Evolutionary conservation across 2,888 invertebrate species (phyloP).

Genomic region (Malthinus flaveolus): DNA sequence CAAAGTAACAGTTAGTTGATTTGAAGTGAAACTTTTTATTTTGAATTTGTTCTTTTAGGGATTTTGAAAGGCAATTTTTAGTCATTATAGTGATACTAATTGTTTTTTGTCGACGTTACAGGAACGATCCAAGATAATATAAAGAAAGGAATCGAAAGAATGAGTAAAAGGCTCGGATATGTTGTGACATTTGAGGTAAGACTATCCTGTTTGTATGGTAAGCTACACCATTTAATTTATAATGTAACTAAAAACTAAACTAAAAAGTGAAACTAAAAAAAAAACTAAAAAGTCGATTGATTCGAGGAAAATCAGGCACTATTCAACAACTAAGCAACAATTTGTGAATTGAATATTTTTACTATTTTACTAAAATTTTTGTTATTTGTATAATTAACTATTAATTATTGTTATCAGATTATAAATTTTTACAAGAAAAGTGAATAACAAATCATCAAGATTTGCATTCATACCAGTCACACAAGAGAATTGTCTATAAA

Average conservation of each 20-base stretch:
- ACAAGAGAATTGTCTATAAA: no score
- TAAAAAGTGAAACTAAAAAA: constrained; percentile 39
- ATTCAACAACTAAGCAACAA: constrained; percentile 37
- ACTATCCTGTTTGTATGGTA: no score
- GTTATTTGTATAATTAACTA: no score
- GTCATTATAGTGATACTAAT: constrained; percentile 76
- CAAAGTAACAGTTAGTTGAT: constrained; percentile 37
- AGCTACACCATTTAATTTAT: no score
- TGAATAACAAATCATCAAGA: background rate
- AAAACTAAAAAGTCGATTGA: constrained; percentile 50
- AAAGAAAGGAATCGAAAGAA: constrained; percentile 61
- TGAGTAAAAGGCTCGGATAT: constrained; percentile 50
- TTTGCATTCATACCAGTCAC: no score
- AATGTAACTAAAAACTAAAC: background rate
- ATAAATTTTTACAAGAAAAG: no score
- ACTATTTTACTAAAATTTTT: no score
- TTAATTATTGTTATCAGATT: no score
- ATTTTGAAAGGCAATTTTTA: constrained; percentile 78
- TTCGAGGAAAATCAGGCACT: constrained; percentile 45
- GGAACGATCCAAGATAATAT: constrained; percentile 68
- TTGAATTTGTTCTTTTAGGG: constrained; percentile 51
- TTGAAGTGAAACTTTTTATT: background rate
- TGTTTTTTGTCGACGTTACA: constrained; percentile 69
- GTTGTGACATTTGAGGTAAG: constrained; percentile 50
- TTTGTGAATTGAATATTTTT: constrained; percentile 21